Conservation (phyloP, 2,888 invertebrate species). For the Pseudeuparius sepicola region DNA sequence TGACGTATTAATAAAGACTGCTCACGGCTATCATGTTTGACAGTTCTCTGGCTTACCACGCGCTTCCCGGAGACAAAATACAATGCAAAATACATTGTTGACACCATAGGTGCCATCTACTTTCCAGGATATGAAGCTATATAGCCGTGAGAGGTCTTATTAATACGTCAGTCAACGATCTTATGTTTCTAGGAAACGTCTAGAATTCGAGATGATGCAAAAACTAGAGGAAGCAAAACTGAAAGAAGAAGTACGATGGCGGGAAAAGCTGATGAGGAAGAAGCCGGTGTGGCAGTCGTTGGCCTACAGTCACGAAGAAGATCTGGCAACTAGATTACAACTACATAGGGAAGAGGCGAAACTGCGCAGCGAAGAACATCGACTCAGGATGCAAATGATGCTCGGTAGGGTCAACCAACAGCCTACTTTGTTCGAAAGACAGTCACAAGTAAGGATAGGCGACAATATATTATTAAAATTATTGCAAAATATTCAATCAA, state of each 20-base stretch:
- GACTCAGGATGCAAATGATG: slow-evolving; percentile 63
- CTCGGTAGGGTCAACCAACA: slow-evolving; percentile 58
- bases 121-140: no score
- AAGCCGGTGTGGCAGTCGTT: slow-evolving; percentile 64
- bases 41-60: no score
- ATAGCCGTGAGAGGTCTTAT: no score
- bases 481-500: no score
- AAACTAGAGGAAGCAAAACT: slow-evolving; percentile 50
- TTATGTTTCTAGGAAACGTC: slow-evolving; percentile 45
- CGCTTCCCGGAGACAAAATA: no score
- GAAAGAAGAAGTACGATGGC: slow-evolving; percentile 47
- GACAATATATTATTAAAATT: no score
- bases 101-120: no score
- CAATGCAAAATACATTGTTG: no score
- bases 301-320: slow-evolving; percentile 55
- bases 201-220: slow-evolving; percentile 52
- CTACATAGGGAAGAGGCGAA: slow-evolving; percentile 58
- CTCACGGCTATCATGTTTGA: no score
- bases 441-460: slow-evolving; percentile 53
- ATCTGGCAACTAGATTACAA: slow-evolving; percentile 48
- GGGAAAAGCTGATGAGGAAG: slow-evolving; percentile 49
- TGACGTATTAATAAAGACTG: no score
- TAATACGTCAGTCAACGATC: no score
- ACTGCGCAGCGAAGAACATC: slow-evolving; percentile 55
- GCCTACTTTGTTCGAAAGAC: slow-evolving; percentile 60